Evolutionary conservation across 2,797 vertebrate species (phyloP).

Genomic region (Emys orbicularis): DNA sequence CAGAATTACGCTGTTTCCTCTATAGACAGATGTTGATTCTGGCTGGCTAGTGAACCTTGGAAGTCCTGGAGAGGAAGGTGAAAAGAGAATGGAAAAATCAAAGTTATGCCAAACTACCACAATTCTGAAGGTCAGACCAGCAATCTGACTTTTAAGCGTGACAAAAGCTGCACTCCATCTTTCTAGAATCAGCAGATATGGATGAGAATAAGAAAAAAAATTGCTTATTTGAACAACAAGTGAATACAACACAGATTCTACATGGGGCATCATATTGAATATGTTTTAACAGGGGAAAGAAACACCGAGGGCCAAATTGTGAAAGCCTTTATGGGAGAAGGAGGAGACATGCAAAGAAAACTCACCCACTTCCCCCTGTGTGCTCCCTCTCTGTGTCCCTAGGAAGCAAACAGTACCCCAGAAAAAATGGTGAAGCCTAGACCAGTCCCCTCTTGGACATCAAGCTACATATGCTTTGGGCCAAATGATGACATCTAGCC

Average conservation of each 20-base stretch:
- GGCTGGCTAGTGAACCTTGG: conserved; percentile 92
- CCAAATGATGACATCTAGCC: neutral
- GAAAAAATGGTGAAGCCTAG: neutral
- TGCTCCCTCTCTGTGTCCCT: neutral
- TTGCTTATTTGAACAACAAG: neutral
- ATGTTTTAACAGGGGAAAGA: neutral
- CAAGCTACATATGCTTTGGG: rapidly evolving
- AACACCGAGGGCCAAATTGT: neutral
- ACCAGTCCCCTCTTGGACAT: rapidly evolving
- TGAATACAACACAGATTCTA: neutral
- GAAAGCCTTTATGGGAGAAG: neutral
- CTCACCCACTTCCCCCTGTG: neutral
- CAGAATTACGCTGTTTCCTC: conserved; percentile 87
- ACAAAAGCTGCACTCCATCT: neutral
- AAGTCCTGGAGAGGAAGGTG: conserved; percentile 82
- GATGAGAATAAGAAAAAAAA: neutral
- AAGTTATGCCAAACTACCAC: rapidly evolving
- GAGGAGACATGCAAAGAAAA: neutral
- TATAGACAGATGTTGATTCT: conserved; percentile 77
- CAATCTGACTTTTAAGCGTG: rapidly evolving
- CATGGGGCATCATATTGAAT: neutral
- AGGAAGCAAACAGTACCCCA: rapidly evolving
- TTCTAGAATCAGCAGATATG: neutral
- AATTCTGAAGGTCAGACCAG: rapidly evolving
- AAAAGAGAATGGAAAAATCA: neutral